A percentile compares a stretch with the other conserved stretches of the same genome.
These are phyloP conservation scores for Plagodis dolabraria DNA, from an alignment of 2,888 invertebrate species.

Conservation along the genomic window DNA sequence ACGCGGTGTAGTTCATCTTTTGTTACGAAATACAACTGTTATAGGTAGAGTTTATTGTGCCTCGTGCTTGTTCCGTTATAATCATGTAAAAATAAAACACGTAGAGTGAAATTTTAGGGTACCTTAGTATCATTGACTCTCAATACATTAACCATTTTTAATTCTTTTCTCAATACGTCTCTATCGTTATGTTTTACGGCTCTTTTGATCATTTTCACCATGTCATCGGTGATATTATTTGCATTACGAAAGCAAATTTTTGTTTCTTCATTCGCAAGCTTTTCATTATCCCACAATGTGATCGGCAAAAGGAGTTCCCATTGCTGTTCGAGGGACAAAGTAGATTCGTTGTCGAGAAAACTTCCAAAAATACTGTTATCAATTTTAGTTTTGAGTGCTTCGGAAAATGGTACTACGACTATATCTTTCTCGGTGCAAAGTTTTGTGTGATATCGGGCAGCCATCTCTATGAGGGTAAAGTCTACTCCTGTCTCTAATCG, in stretches of 20 bases:
- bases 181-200: slow-evolving; percentile 55
- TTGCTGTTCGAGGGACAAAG: slow-evolving; percentile 59
- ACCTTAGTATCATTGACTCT: slow-evolving; percentile 67
- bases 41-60: too few relatives aligned
- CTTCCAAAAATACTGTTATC: slow-evolving; percentile 59
- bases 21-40: too few relatives aligned
- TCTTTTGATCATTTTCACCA: slow-evolving; percentile 59
- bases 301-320: slow-evolving; percentile 67
- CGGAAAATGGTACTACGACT: slow-evolving; percentile 51
- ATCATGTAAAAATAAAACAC: background rate
- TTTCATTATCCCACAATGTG: slow-evolving; percentile 69
- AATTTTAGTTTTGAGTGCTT: slow-evolving; percentile 65
- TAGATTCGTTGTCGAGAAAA: slow-evolving; percentile 61
- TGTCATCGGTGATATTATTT: slow-evolving; percentile 65
- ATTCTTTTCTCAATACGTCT: slow-evolving; percentile 51
- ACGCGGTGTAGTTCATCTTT: too few relatives aligned
- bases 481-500: slow-evolving; percentile 67
- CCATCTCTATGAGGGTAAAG: slow-evolving; percentile 64
- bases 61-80: too few relatives aligned
- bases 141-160: slow-evolving; percentile 57
- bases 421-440: slow-evolving; percentile 54
- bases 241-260: slow-evolving; percentile 62
- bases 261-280: slow-evolving; percentile 63
- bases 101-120: slow-evolving; percentile 4
- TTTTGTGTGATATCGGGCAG: slow-evolving; percentile 55